These are phyloP conservation scores for Camarhynchus parvulus DNA, from an alignment of 2,113 vertebrate genomes.

Conservation along the genomic window DNA sequence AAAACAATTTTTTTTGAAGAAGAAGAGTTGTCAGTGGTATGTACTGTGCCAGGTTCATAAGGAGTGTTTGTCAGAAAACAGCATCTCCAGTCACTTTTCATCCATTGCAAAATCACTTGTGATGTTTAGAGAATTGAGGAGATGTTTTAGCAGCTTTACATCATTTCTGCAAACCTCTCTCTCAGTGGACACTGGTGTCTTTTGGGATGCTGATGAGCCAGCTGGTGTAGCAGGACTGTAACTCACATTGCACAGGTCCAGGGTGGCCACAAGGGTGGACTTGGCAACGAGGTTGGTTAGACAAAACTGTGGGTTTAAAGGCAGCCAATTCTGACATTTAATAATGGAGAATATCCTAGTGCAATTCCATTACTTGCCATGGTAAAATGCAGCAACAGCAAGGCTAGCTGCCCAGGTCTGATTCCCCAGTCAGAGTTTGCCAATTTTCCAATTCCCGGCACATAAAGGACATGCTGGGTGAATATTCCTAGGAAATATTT, in stretches of 20 bases:
- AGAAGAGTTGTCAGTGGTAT: background rate
- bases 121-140: background rate
- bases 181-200: background rate
- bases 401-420: background rate
- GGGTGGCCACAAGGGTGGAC: background rate
- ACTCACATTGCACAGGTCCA: background rate
- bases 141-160: background rate
- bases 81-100: background rate
- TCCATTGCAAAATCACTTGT: background rate
- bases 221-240: background rate
- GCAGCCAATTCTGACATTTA: background rate
- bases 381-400: background rate
- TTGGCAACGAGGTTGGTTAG: background rate
- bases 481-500: background rate
- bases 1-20: background rate
- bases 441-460: background rate
- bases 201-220: background rate
- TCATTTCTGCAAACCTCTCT: background rate
- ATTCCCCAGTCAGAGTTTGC: background rate
- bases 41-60: background rate
- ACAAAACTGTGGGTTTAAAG: background rate
- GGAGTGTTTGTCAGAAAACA: background rate
- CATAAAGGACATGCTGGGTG: background rate
- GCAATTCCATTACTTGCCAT: background rate
- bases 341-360: background rate